phyloP scores from a whole-genome alignment of 2,113 vertebrate genomes.

The Miniopterus natalensis region DNA sequence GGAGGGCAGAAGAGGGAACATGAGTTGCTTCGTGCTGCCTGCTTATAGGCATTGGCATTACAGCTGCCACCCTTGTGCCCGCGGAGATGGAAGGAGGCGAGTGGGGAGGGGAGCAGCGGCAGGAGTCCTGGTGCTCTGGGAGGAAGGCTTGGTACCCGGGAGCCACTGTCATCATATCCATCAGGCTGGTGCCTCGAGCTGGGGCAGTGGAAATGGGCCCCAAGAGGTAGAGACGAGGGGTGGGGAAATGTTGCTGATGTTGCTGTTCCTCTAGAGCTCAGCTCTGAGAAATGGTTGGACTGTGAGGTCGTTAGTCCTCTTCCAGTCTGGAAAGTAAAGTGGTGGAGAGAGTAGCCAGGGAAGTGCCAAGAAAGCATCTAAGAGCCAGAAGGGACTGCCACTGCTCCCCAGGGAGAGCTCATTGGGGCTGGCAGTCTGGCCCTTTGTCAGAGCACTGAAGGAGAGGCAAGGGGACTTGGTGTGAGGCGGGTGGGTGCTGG shows the following conservation, averaged over 20 bases:
- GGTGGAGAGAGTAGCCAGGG: constrained; percentile 19
- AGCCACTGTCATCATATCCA: constrained; percentile 71
- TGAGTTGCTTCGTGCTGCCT: constrained; percentile 68
- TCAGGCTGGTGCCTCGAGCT: constrained; percentile 50
- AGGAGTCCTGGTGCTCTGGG: constrained; percentile 59
- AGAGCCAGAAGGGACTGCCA: not conserved
- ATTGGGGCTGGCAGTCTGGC: not conserved
- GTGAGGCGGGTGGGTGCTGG: not conserved
- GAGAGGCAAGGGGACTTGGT: not conserved
- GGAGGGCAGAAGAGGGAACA: constrained; percentile 57
- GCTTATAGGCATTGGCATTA: constrained; percentile 72
- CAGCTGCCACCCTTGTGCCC: constrained; percentile 79
- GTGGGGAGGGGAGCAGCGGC: constrained; percentile 20
- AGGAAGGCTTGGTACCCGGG: constrained; percentile 43
- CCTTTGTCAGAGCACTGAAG: constrained; percentile 29
- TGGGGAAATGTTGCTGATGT: not conserved
- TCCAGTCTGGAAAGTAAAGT: constrained; percentile 33
- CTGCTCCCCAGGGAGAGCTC: constrained; percentile 1
- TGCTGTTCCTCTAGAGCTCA: constrained; percentile 50
- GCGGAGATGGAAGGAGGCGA: constrained; percentile 66
- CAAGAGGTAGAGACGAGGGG: constrained; percentile 58
- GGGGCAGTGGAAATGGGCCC: not conserved
- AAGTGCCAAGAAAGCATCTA: constrained; percentile 1
- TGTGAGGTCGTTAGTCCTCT: not conserved
- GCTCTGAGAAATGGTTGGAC: constrained; percentile 35